Evolutionary conservation across 2,888 invertebrate species (phyloP).

Genomic region (Lepidochrysops patricia): DNA sequence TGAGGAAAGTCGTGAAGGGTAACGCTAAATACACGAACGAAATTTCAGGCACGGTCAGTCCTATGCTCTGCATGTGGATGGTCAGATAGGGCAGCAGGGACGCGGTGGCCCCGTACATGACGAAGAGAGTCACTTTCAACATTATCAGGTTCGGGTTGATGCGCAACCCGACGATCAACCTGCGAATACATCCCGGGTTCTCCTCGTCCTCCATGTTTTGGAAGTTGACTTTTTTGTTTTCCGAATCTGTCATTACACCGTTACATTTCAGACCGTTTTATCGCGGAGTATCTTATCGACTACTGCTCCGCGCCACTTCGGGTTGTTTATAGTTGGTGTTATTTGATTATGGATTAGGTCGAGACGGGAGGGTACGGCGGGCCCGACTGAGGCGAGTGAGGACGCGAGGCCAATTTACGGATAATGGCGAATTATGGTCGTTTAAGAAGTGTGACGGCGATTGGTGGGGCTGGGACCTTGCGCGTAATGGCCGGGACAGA

Average conservation of each 20-base stretch:
- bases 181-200: conserved; percentile 51
- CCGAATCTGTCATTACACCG: conserved; percentile 48
- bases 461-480: conserved; percentile 74
- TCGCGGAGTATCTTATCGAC: conserved; percentile 64
- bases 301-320: conserved; percentile 46
- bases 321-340: conserved; percentile 42
- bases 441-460: conserved; percentile 70
- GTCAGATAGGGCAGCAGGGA: conserved; percentile 89
- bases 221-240: conserved; percentile 57
- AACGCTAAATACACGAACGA: conserved; percentile 90
- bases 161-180: conserved; percentile 63
- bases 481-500: conserved; percentile 54
- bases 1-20: conserved; percentile 89
- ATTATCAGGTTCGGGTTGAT: conserved; percentile 86
- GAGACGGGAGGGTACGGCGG: conserved; percentile 52
- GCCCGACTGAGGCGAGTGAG: conserved; percentile 56
- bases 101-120: conserved; percentile 89
- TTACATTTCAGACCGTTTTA: conserved; percentile 34
- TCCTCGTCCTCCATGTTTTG: conserved; percentile 68
- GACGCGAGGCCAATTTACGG: conserved; percentile 71
- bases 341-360: conserved; percentile 55
- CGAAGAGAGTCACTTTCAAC: conserved; percentile 87
- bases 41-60: conserved; percentile 89
- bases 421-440: conserved; percentile 73
- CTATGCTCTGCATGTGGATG: conserved; percentile 93